These are phyloP conservation scores for Upupa epops DNA, from an alignment of 2,113 vertebrate species.

Conservation along the genomic window DNA sequence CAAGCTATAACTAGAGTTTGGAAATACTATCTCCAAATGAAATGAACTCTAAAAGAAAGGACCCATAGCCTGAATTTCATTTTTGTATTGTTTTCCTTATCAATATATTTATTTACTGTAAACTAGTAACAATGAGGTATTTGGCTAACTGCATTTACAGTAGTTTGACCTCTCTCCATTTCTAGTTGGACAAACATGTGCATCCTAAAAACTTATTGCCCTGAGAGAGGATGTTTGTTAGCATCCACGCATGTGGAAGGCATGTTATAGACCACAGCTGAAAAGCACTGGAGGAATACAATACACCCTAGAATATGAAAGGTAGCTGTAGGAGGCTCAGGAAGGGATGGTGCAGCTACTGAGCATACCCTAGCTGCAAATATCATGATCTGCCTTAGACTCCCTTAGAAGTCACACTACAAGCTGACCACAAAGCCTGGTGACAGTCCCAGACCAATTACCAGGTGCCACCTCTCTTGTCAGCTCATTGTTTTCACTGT, in stretches of 20 bases:
- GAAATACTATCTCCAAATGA: background rate
- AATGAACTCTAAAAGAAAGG: background rate
- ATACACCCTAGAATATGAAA: fast-evolving
- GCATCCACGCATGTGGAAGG: background rate
- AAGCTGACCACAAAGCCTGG: no score
- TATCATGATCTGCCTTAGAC: no score
- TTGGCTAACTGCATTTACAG: background rate
- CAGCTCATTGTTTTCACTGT: no score
- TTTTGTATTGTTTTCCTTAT: background rate
- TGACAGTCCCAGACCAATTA: no score
- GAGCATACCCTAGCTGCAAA: no score
- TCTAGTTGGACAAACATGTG: background rate
- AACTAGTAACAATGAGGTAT: background rate
- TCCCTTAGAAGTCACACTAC: no score
- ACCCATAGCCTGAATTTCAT: background rate
- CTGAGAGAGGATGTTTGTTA: background rate
- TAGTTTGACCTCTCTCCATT: background rate
- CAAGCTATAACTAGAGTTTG: background rate
- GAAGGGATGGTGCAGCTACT: no score
- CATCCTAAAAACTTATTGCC: background rate
- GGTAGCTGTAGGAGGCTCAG: no score
- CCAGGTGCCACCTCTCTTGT: no score
- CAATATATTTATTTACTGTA: background rate
- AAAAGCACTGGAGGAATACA: background rate
- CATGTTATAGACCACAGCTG: background rate